Conservation (phyloP, 2,797 vertebrate genomes). For the Pyrocephalus nanus region DNA sequence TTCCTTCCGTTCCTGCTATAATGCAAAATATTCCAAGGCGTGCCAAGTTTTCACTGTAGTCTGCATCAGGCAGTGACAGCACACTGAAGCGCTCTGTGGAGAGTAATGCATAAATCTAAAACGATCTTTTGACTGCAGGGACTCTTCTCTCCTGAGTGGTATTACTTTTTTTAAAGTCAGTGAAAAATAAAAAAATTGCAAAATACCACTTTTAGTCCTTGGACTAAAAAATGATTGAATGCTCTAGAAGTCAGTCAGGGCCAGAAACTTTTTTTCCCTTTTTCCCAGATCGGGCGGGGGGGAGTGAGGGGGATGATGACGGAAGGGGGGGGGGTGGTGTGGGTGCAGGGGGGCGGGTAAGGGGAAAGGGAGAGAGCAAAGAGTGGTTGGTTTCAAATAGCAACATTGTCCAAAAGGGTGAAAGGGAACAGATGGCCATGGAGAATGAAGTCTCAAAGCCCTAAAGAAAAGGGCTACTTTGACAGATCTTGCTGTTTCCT, state of each 20-base stretch:
- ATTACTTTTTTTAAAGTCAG: neutral
- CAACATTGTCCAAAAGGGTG: slow-evolving; percentile 84
- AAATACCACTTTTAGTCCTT: slow-evolving; percentile 36
- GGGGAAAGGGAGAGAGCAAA: slow-evolving; percentile 66
- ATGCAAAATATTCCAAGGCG: slow-evolving; percentile 27
- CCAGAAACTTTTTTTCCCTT: slow-evolving; percentile 36
- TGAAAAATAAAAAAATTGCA: slow-evolving; percentile 35
- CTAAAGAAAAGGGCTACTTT: slow-evolving; percentile 76
- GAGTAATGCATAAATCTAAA: neutral
- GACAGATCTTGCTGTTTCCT: slow-evolving; percentile 82
- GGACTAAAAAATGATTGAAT: slow-evolving; percentile 22
- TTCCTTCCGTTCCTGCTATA: slow-evolving; percentile 12
- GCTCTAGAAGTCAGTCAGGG: neutral
- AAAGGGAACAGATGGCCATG: slow-evolving; percentile 85
- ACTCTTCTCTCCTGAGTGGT: slow-evolving; percentile 39
- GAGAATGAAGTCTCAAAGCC: slow-evolving; percentile 80
- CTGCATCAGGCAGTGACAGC: neutral
- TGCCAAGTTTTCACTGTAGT: slow-evolving; percentile 22
- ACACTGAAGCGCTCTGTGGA: neutral
- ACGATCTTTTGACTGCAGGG: neutral
- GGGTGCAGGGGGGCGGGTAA: neutral
- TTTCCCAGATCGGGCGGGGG: slow-evolving; percentile 18
- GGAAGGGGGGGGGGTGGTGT: neutral
- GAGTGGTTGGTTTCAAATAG: slow-evolving; percentile 79
- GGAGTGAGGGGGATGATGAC: too few species aligned